phyloP scores from a whole-genome alignment of 2,888 invertebrate species.

The Stenodema calcarata region DNA sequence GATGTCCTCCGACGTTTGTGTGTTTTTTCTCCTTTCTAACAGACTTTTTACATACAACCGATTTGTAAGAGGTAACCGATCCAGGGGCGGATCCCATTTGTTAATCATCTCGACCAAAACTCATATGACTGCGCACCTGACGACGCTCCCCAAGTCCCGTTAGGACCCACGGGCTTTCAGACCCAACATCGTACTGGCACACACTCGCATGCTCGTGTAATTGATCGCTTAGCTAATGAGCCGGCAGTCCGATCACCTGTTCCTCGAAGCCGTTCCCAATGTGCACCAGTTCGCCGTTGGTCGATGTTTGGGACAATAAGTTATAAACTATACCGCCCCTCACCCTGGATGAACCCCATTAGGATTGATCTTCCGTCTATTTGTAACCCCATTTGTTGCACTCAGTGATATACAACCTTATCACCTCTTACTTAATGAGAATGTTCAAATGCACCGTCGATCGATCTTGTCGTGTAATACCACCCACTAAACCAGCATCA shows the following conservation, averaged over 20 bases:
- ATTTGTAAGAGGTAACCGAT: neutral
- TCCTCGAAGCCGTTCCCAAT: neutral
- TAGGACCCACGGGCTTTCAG: neutral
- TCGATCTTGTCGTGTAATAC: neutral
- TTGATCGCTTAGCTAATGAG: slow-evolving; percentile 2
- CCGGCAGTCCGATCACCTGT: neutral
- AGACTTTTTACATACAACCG: neutral
- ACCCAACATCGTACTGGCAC: neutral
- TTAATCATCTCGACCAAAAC: neutral
- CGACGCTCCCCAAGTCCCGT: neutral
- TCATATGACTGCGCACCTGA: neutral
- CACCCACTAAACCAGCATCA: too few species aligned
- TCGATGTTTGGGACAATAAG: neutral
- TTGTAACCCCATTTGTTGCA: neutral
- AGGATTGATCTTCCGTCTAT: neutral
- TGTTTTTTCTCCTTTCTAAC: too few species aligned
- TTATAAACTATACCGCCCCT: neutral
- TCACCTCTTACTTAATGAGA: neutral
- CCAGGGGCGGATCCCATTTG: neutral
- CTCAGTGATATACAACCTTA: neutral
- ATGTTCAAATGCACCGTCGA: neutral
- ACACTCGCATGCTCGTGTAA: neutral
- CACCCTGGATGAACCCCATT: neutral
- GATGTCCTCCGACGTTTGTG: too few species aligned
- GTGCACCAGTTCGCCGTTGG: neutral